Base-by-base conservation (phyloP, 2,888 invertebrate genomes). In the Sphaeridia pumilis region DNA sequence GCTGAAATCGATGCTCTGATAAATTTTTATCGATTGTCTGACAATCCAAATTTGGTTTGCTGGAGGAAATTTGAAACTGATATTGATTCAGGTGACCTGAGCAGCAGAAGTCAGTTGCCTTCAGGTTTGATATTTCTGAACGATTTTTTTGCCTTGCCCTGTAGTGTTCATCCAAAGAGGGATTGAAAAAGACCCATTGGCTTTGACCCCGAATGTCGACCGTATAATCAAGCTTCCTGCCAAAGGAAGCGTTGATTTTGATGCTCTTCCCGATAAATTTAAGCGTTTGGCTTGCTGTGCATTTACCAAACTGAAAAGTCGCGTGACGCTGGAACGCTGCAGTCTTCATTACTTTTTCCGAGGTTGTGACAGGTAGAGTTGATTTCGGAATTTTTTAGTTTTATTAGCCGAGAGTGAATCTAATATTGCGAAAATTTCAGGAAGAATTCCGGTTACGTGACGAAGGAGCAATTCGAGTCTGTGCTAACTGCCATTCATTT, bases 11-110 rank as follows among this genome's bases (percentile, higher is more conserved):
- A 76, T 55, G 75, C 78, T 52, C 68, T 87, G n/a, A 73, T 77
- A 63, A 72, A 74, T 14, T 79, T 81, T 67, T 87, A 85, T 70
- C 69, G 76, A 55, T 83, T 85, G 72, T 81, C 82, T n/a, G 76
- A 80, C 63, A 84, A 85, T 69, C 70, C 71, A 0, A 74, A 76
- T 49, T 75, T 80, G 49, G 74, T 84, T 41, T 81, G 82, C 68
- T 87, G 86, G 85, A 76, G 78, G 54, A 79, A 80, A 22, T 87
- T 87, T 68, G 82, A 81, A 66, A 81, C 83, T 65, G 85, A 86
- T 68, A 78, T 86, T 60, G 82, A 87, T 67, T 79, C 80, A 67
- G 31, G 31, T 31, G 14, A 31, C 10, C 31, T 31, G 14, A 10
- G 31, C 7, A 7, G 31, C 10, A 31, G 10, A 14, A 10, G 14